Base-by-base conservation (phyloP, 2,888 invertebrate species). In the Adela reaumurella region DNA sequence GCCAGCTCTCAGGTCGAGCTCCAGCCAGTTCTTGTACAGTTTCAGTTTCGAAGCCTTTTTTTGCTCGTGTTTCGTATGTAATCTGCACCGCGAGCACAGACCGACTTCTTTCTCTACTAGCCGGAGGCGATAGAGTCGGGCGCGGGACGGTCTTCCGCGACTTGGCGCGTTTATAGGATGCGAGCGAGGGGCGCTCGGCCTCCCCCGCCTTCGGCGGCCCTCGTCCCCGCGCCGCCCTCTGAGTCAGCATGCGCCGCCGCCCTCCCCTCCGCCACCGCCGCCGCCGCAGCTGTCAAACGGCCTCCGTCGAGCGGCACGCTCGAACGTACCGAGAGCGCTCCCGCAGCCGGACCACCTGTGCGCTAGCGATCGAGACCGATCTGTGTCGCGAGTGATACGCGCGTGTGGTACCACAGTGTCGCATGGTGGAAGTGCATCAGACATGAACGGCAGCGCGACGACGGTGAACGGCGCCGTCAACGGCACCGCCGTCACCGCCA, bases 381-480 rank as follows among this genome's bases (percentile, higher is more conserved):
- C 41, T 18, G 43, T 43, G 4, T 19, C 14, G 46, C 19, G 45
- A 20, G 45, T 67, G 68, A 68, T 66, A 65, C 67, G 61, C 24
- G 60, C 65, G 66, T 64, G 72, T 74, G 73, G 71, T n/a, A 65
- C 68, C 65, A 67, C 72, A 74, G 73, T 65, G 68, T 70, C 74
- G 76, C 63, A 77, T 77, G 77, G 67, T 69, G 72, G 66, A 63
- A 61, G 63, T 63, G 50, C 64, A 55, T 56, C 59, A 64, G 74
- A 72, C 68, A 80, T 80, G 80, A 80, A 80, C 77, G 79, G 79
- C 68, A 79, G 73, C 62, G 73, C 77, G 64, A 73, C 78, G 68
- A 80, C 78, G 67, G 73, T 74, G 67, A 74, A 73, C 63, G 74
- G 74, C 58, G 70, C 76, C 67, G 70, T 78, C 65, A 79, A 74